phyloP scores from a whole-genome alignment of 2,888 invertebrate species.

The Xestobium rufovillosum region DNA sequence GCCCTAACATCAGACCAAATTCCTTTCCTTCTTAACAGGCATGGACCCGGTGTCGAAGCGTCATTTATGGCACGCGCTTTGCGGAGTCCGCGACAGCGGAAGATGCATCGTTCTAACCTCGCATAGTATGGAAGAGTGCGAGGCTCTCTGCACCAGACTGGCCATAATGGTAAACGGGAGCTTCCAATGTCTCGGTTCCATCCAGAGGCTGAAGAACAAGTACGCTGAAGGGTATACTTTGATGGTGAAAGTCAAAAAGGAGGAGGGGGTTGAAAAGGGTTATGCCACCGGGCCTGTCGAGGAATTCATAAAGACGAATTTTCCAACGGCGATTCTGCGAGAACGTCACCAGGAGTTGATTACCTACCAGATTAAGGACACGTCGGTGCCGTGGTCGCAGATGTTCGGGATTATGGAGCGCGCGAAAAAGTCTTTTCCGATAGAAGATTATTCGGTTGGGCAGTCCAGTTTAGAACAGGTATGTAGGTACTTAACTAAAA shows the following conservation, averaged over 20 bases:
- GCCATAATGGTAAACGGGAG: conserved; percentile 83
- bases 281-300: conserved; percentile 23
- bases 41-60: conserved; percentile 77
- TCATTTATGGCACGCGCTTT: conserved; percentile 71
- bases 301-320: conserved; percentile 32
- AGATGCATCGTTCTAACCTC: conserved; percentile 75
- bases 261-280: conserved; percentile 19
- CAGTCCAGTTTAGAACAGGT: conserved; percentile 76
- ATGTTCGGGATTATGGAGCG: conserved; percentile 73
- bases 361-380: conserved; percentile 60
- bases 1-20: neutral
- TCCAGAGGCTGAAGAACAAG: conserved; percentile 75
- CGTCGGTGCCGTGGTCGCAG: conserved; percentile 58
- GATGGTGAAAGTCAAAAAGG: conserved; percentile 40
- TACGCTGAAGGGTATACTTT: conserved; percentile 55
- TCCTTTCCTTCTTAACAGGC: conserved; percentile 39
- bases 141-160: conserved; percentile 71
- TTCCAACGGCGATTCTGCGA: conserved; percentile 41
- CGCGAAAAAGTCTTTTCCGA: conserved; percentile 39
- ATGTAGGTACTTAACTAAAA: too few species aligned
- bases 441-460: conserved; percentile 76
- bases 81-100: conserved; percentile 60
- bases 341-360: conserved; percentile 66
- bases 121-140: conserved; percentile 84
- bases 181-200: conserved; percentile 71